A percentile compares a stretch with the other conserved stretches of the same genome.
phyloP scores from a whole-genome alignment of 2,797 vertebrate species.

The Catostomus latipinnis region DNA sequence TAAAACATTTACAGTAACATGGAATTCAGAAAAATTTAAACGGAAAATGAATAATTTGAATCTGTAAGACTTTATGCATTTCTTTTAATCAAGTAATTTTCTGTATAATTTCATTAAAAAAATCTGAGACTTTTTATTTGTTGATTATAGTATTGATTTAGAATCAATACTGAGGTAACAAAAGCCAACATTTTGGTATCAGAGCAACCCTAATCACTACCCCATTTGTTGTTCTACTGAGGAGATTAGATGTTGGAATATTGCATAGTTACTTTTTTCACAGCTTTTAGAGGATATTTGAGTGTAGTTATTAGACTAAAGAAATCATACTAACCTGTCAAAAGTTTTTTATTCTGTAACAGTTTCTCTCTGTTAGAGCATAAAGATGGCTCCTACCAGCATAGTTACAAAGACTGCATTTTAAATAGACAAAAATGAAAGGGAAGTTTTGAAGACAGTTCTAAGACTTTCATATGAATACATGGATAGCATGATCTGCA shows the following conservation, averaged over 20 bases:
- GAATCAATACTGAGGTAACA: no score
- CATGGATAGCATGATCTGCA: background rate
- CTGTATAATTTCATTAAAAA: no score
- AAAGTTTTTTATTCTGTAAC: constrained; percentile 9
- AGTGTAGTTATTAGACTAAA: constrained; percentile 22
- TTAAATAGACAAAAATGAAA: constrained; percentile 19
- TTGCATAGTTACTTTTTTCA: constrained; percentile 19
- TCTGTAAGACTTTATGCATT: no score
- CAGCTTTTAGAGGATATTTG: constrained; percentile 27
- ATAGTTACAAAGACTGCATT: constrained; percentile 15
- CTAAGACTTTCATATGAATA: constrained; percentile 15
- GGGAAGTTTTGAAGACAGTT: constrained; percentile 12
- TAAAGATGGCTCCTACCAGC: constrained; percentile 26
- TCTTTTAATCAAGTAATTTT: no score
- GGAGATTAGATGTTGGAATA: constrained; percentile 35
- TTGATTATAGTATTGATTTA: no score
- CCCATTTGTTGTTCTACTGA: constrained; percentile 4
- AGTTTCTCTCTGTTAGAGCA: constrained; percentile 4
- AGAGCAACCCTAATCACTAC: background rate
- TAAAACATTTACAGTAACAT: no score
- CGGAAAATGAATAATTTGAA: no score
- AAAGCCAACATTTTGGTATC: no score
- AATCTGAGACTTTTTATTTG: no score
- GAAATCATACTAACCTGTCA: constrained; percentile 5
- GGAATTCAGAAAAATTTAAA: no score